These are phyloP conservation scores for Rhabdornis inornatus DNA, from an alignment of 2,113 vertebrate genomes.

Conservation along the genomic window DNA sequence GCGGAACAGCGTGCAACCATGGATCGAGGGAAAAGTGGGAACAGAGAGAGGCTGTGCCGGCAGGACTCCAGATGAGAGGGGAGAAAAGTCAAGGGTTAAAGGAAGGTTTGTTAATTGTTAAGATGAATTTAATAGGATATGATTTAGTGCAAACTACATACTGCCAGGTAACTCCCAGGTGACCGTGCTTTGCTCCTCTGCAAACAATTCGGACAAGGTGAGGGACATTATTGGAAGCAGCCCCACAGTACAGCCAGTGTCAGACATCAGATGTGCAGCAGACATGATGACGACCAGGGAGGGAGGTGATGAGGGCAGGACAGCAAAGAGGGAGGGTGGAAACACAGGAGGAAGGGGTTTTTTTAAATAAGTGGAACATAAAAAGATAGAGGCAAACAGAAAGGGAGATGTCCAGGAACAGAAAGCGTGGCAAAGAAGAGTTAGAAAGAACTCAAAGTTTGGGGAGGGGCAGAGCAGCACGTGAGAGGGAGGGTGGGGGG, in stretches of 20 bases:
- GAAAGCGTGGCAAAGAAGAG: not conserved
- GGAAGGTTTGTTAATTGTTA: not conserved
- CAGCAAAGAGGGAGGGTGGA: not conserved
- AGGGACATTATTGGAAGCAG: constrained; percentile 84
- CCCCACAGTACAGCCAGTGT: constrained; percentile 81
- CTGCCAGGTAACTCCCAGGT: constrained; percentile 80
- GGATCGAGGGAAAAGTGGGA: not conserved
- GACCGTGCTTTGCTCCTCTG: constrained; percentile 81
- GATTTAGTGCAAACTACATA: constrained; percentile 81
- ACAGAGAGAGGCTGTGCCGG: not conserved
- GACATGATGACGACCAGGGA: constrained; percentile 27
- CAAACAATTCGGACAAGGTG: constrained; percentile 76
- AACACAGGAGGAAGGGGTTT: not conserved
- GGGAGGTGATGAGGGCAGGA: not conserved
- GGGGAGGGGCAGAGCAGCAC: not conserved
- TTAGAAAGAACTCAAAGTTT: constrained; percentile 7
- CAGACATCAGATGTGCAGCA: constrained; percentile 66
- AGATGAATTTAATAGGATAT: not conserved
- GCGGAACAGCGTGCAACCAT: not conserved
- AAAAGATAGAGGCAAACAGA: not conserved
- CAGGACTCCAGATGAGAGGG: not conserved
- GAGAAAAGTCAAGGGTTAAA: constrained; percentile 1
- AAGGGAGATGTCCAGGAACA: not conserved
- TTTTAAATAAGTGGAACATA: not conserved
- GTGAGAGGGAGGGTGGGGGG: not conserved